These are phyloP conservation scores for Unio delphinus DNA, from an alignment of 2,888 invertebrate genomes.

Conservation along the genomic window DNA sequence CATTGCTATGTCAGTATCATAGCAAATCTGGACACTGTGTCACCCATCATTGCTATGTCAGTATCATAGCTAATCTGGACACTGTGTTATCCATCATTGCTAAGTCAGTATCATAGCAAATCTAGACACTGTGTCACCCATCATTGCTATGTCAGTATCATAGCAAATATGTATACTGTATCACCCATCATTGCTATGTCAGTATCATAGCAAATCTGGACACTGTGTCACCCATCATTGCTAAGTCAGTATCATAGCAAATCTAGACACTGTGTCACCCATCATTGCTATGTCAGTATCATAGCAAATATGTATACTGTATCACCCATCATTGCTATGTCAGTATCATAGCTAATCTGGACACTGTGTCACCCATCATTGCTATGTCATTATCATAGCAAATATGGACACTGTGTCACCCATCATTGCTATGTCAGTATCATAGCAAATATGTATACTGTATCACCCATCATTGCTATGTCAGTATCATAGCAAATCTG, in stretches of 20 bases:
- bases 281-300: slow-evolving; percentile 76
- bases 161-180: slow-evolving; percentile 95
- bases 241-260: slow-evolving; percentile 86
- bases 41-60: slow-evolving; percentile 92
- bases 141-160: slow-evolving; percentile 84
- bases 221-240: slow-evolving; percentile 74
- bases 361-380: slow-evolving; percentile 94
- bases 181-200: slow-evolving; percentile 96
- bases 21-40: slow-evolving; percentile 92
- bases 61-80: slow-evolving; percentile 95
- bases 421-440: slow-evolving; percentile 91
- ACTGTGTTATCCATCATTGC: slow-evolving; percentile 93
- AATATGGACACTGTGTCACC: slow-evolving; percentile 98
- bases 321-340: slow-evolving; percentile 96
- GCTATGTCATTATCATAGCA: slow-evolving; percentile 90
- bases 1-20: slow-evolving; percentile 83
- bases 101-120: slow-evolving; percentile 90
- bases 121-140: slow-evolving; percentile 96
- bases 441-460: slow-evolving; percentile 94
- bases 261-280: slow-evolving; percentile 83
- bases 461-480: slow-evolving; percentile 94
- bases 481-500: slow-evolving; percentile 93
- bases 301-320: slow-evolving; percentile 93
- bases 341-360: slow-evolving; percentile 83
- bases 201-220: slow-evolving; percentile 30